Evolutionary conservation across 2,113 vertebrate genomes (phyloP).

Genomic region (Vidua chalybeata): DNA sequence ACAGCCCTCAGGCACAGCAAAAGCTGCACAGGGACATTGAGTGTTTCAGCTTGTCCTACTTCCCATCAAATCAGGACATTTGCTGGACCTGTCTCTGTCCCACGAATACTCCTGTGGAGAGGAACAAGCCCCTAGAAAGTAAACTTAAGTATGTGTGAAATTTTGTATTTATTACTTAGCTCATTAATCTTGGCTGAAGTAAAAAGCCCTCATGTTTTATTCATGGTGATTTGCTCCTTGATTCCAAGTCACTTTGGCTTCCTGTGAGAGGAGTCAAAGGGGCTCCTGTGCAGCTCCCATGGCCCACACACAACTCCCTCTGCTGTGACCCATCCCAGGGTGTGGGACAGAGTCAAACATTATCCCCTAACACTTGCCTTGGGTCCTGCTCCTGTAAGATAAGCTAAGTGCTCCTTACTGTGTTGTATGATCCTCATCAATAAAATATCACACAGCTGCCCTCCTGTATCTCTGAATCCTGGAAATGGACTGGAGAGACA

Average conservation of each 20-base stretch:
- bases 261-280: background rate
- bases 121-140: constrained; percentile 16
- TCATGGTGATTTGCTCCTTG: background rate
- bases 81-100: background rate
- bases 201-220: constrained; percentile 35
- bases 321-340: background rate
- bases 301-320: background rate
- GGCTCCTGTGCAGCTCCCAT: background rate
- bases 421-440: background rate
- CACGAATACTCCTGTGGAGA: background rate
- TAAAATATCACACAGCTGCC: constrained; percentile 11
- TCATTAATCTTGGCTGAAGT: constrained; percentile 50
- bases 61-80: background rate
- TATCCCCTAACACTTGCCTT: background rate
- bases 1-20: background rate
- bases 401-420: background rate
- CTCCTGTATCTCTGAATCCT: background rate
- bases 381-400: background rate
- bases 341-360: background rate
- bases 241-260: background rate
- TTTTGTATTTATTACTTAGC: constrained; percentile 30
- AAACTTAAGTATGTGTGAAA: constrained; percentile 44
- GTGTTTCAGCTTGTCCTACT: background rate
- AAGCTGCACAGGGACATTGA: fast-evolving
- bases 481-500: background rate